Conservation (phyloP, 2,113 vertebrate genomes). For the Misgurnus anguillicaudatus region DNA sequence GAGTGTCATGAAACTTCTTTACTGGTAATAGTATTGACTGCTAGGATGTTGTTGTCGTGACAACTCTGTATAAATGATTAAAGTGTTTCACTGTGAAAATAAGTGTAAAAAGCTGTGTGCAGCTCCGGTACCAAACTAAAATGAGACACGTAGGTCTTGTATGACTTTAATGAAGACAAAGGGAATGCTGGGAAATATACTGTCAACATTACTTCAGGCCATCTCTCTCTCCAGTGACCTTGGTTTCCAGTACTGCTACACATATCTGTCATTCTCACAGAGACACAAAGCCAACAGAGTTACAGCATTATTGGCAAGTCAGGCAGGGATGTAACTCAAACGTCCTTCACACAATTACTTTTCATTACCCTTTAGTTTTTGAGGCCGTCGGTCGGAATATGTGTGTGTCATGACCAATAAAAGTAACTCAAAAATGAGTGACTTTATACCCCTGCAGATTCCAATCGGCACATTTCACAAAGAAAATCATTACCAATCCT, state of each 20-base stretch:
- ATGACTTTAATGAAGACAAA: constrained; percentile 13
- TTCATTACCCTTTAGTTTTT: constrained; percentile 11
- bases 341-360: constrained; percentile 18
- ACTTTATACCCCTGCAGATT: background rate
- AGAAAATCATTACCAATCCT: background rate
- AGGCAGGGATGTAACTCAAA: background rate
- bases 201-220: background rate
- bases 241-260: background rate
- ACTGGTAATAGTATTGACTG: no score
- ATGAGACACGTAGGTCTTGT: background rate
- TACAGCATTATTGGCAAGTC: constrained; percentile 2
- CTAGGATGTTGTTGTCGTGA: no score
- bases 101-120: background rate
- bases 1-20: no score
- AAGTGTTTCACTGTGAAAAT: background rate
- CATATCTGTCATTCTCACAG: background rate
- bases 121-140: background rate
- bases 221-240: background rate
- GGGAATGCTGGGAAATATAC: background rate
- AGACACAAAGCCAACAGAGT: constrained; percentile 20
- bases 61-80: background rate
- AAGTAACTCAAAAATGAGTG: background rate
- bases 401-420: background rate
- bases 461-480: background rate
- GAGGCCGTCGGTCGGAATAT: background rate